These are phyloP conservation scores for Catocala sponsa DNA, from an alignment of 2,888 invertebrate species.

Conservation along the genomic window DNA sequence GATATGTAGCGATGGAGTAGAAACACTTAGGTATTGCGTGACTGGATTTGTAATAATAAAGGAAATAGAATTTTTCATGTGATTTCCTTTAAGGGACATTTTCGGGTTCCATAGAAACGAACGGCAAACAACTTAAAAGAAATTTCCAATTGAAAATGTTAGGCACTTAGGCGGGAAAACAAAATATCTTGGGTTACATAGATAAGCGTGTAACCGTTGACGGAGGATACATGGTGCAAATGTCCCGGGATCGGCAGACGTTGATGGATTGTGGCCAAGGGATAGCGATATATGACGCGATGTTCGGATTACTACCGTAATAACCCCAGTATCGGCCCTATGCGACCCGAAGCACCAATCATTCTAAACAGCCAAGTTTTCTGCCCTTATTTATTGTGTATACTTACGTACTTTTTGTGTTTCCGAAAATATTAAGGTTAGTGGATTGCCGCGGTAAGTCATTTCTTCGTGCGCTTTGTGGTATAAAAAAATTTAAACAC, in stretches of 20 bases:
- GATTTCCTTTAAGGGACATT: conserved; percentile 9
- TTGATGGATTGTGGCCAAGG: conserved; percentile 40
- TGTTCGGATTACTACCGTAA: conserved; percentile 35
- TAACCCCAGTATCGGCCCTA: conserved; percentile 32
- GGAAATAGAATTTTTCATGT: conserved; percentile 11
- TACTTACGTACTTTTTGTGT: background rate
- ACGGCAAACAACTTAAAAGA: background rate
- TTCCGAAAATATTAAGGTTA: background rate
- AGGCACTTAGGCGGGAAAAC: conserved; percentile 12
- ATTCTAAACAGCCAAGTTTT: conserved; percentile 37
- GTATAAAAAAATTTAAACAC: background rate
- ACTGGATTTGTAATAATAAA: conserved; percentile 12
- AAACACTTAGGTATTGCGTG: conserved; percentile 10
- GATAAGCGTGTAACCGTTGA: conserved; percentile 37
- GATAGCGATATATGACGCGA: conserved; percentile 17
- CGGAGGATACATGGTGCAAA: conserved; percentile 30
- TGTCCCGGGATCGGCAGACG: conserved; percentile 28
- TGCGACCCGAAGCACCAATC: conserved; percentile 29
- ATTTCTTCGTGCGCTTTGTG: background rate
- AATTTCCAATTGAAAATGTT: too few species aligned
- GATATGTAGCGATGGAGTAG: conserved; percentile 4
- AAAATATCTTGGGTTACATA: conserved; percentile 9
- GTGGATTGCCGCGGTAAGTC: background rate
- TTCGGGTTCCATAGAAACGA: conserved; percentile 5
- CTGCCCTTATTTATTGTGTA: conserved; percentile 25